A percentile compares a stretch with the other conserved stretches of the same genome.
Conservation (phyloP, 2,797 vertebrate species). For the Furcifer pardalis region DNA sequence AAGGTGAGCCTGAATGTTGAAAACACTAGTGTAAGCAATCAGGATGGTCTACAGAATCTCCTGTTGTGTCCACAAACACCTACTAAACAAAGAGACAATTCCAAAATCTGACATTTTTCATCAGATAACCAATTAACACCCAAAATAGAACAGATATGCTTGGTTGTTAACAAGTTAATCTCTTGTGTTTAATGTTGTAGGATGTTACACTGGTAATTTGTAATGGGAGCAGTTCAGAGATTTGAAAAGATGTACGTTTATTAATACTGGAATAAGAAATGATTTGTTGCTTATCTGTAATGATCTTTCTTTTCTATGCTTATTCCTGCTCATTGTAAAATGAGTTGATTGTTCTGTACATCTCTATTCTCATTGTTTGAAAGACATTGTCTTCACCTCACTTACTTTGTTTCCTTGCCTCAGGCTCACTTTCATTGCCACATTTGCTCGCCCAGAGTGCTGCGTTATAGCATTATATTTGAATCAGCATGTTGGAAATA, state of each 20-base stretch:
- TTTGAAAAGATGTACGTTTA: neutral
- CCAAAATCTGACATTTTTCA: too few species aligned
- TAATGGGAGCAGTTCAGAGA: neutral
- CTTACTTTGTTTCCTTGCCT: neutral
- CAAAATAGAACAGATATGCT: too few species aligned
- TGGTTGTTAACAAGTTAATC: too few species aligned
- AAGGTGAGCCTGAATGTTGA: too few species aligned
- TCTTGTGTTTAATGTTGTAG: neutral
- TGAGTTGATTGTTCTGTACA: neutral
- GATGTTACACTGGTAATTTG: neutral
- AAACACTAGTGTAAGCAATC: too few species aligned
- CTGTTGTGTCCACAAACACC: too few species aligned
- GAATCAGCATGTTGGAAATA: neutral
- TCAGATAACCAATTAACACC: too few species aligned
- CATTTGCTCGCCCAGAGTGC: neutral
- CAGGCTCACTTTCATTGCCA: neutral
- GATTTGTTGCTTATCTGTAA: neutral
- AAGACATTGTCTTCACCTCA: neutral
- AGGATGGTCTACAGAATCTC: too few species aligned
- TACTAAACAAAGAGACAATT: too few species aligned
- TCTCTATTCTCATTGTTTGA: neutral
- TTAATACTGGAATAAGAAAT: neutral
- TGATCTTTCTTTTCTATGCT: neutral
- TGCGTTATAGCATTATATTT: neutral
- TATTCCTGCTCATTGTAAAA: neutral